phyloP scores from a whole-genome alignment of 2,113 vertebrate genomes.

The Semnornis frantzii region DNA sequence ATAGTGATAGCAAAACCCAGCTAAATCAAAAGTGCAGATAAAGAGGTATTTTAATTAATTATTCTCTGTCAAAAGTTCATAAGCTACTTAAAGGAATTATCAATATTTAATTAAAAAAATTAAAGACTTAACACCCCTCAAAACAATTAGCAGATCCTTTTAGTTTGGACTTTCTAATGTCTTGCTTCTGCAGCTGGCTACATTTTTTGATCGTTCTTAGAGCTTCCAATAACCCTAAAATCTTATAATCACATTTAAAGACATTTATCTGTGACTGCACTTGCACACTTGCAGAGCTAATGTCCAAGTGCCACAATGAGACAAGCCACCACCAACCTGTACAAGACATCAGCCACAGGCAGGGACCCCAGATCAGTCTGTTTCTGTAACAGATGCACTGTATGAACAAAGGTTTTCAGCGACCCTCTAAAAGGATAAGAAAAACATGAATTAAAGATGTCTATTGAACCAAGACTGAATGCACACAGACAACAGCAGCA shows the following conservation, averaged over 20 bases:
- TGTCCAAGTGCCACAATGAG: neutral
- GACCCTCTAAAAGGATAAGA: slow-evolving; percentile 88
- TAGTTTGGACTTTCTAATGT: neutral
- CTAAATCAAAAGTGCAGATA: neutral
- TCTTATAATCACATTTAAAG: neutral
- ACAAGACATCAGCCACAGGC: slow-evolving; percentile 95
- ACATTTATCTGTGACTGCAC: neutral
- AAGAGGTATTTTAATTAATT: neutral
- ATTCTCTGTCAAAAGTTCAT: neutral
- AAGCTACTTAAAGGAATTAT: neutral
- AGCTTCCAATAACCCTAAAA: neutral
- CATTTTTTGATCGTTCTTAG: neutral
- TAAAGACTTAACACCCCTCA: neutral
- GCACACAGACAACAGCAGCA: neutral
- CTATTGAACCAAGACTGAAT: neutral
- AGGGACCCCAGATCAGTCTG: slow-evolving; percentile 92
- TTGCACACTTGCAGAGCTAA: neutral
- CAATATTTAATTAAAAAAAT: neutral
- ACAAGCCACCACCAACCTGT: slow-evolving; percentile 83
- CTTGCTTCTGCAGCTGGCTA: neutral
- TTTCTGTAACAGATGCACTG: slow-evolving; percentile 97
- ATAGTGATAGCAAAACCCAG: neutral
- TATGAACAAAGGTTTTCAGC: slow-evolving; percentile 98
- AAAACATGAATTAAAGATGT: slow-evolving; percentile 57
- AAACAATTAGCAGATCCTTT: neutral